phyloP scores from a whole-genome alignment of 2,797 vertebrate genomes.

The Xerus rutilus region DNA sequence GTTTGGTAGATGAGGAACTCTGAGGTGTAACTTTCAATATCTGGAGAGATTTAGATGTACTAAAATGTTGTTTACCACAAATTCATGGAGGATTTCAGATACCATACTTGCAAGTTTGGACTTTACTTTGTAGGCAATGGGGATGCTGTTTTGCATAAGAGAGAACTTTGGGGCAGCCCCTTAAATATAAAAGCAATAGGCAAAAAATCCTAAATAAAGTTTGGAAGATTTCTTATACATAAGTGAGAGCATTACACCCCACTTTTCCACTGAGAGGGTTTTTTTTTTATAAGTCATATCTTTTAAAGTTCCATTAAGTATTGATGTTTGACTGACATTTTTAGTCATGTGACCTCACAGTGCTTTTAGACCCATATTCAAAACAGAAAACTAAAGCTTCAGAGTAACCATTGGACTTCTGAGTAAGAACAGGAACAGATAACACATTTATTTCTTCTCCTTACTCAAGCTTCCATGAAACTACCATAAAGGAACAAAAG shows the following conservation, averaged over 20 bases:
- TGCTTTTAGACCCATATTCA: not conserved
- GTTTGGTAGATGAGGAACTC: not conserved
- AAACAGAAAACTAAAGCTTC: constrained; percentile 19
- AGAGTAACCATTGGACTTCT: not conserved
- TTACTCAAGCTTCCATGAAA: not conserved
- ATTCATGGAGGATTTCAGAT: not conserved
- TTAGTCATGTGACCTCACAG: not conserved
- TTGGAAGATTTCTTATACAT: not conserved
- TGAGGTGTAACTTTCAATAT: not conserved
- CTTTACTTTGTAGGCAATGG: not conserved
- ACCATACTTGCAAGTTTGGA: not conserved
- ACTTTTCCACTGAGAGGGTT: not conserved
- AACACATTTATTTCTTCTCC: not conserved
- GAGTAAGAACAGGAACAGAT: not conserved
- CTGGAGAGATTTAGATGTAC: not conserved
- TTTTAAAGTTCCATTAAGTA: constrained; percentile 47
- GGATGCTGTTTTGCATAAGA: not conserved
- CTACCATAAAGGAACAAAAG: not conserved
- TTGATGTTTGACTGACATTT: not conserved
- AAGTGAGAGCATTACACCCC: not conserved
- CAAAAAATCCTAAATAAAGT: not conserved
- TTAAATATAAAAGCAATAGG: constrained; percentile 2
- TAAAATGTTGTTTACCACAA: not conserved
- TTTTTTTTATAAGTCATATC: constrained; percentile 47
- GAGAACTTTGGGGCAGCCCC: not conserved